These are phyloP conservation scores for Coelogynopora nodosa DNA, from an alignment of 2,888 invertebrate genomes.

Conservation along the genomic window DNA sequence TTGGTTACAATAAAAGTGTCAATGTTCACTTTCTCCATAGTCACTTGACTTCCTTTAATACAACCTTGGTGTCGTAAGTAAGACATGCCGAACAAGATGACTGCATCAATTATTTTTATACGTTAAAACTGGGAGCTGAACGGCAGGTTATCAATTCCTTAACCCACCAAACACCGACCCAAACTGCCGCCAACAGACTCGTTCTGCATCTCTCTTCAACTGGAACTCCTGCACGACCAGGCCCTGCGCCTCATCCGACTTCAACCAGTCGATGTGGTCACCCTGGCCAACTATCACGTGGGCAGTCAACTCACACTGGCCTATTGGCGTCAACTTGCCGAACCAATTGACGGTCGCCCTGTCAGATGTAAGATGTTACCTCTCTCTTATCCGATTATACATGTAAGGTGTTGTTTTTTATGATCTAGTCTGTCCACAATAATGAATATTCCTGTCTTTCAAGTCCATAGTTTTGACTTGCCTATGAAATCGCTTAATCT, in stretches of 20 bases:
- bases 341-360: not conserved
- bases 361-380: not conserved
- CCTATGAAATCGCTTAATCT: too few relatives aligned
- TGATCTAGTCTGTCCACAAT: too few relatives aligned
- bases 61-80: too few relatives aligned
- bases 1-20: too few relatives aligned
- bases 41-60: too few relatives aligned
- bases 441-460: too few relatives aligned
- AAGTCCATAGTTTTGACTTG: too few relatives aligned
- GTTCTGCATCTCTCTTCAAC: slow-evolving; percentile 88
- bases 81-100: too few relatives aligned
- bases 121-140: not conserved
- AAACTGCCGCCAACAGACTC: slow-evolving; percentile 59
- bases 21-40: too few relatives aligned
- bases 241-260: slow-evolving; percentile 48
- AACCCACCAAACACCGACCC: too few relatives aligned
- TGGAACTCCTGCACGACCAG: slow-evolving; percentile 71
- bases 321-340: slow-evolving; percentile 75
- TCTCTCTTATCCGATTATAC: not conserved
- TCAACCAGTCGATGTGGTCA: not conserved
- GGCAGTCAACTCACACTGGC: slow-evolving; percentile 85
- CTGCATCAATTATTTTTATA: too few relatives aligned
- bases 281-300: slow-evolving; percentile 77
- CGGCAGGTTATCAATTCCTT: not conserved
- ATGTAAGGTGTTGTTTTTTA: not conserved